Conservation (phyloP, 2,797 vertebrate genomes). For the Euphonia xanthogaster region DNA sequence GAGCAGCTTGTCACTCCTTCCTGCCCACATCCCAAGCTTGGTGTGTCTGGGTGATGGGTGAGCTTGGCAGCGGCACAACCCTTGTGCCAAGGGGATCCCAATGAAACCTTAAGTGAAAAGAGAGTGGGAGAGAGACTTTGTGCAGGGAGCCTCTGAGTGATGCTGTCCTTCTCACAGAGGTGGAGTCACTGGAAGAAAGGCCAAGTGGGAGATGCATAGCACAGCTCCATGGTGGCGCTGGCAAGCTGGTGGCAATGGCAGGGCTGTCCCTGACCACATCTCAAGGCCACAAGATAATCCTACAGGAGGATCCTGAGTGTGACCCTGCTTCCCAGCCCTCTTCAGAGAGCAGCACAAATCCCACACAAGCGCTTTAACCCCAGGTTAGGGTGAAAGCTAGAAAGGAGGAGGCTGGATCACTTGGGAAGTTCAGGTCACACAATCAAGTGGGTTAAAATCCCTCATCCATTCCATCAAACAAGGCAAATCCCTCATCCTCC, state of each 20-base stretch:
- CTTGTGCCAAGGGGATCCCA: background rate
- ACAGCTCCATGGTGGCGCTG: rapidly evolving
- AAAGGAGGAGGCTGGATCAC: background rate
- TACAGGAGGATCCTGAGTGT: background rate
- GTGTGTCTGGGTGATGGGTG: rapidly evolving
- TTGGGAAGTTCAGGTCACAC: background rate
- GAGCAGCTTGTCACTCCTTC: background rate
- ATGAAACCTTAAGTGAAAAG: background rate
- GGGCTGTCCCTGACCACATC: background rate
- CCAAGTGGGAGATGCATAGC: background rate
- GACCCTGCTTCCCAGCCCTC: background rate
- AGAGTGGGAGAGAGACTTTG: background rate
- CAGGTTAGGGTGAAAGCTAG: background rate
- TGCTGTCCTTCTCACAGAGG: rapidly evolving
- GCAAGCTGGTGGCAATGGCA: background rate
- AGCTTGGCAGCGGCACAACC: background rate
- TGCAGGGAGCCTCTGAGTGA: background rate
- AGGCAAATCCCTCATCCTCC: background rate
- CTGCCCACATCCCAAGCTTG: background rate
- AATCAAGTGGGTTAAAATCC: background rate
- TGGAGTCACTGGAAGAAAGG: background rate
- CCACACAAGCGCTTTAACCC: background rate
- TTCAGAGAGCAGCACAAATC: background rate
- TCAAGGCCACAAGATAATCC: background rate
- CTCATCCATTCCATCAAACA: background rate